A percentile compares a stretch with the other conserved stretches of the same genome.
These are phyloP conservation scores for Myiotriccus ornatus DNA, from an alignment of 2,797 vertebrate species.

Conservation along the genomic window DNA sequence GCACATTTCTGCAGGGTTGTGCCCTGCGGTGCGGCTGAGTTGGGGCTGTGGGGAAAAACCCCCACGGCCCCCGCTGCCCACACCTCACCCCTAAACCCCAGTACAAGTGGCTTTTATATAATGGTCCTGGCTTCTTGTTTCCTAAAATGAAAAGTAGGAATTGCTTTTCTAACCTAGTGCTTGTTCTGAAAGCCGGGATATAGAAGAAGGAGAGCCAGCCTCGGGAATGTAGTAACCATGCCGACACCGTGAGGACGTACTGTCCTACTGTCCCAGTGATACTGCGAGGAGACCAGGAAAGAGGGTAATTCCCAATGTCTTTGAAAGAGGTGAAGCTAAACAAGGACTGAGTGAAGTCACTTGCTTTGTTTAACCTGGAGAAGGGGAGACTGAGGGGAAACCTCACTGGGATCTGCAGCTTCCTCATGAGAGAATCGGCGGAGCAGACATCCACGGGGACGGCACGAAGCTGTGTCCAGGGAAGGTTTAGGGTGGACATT, in stretches of 20 bases:
- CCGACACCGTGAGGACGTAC: too few relatives aligned
- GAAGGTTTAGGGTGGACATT: fast-evolving
- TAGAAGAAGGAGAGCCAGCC: not conserved
- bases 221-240: fast-evolving
- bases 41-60: fast-evolving
- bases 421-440: not conserved
- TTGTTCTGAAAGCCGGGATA: not conserved
- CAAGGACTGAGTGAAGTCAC: not conserved
- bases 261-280: too few relatives aligned
- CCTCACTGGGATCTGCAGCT: not conserved
- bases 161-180: not conserved
- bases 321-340: not conserved
- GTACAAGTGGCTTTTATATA: too few relatives aligned
- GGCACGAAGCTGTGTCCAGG: not conserved
- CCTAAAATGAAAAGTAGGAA: not conserved
- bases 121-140: not conserved
- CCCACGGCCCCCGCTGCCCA: fast-evolving
- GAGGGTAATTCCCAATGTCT: not conserved
- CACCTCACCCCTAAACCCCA: fast-evolving
- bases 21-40: fast-evolving
- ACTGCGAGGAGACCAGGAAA: not conserved
- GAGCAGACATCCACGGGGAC: not conserved
- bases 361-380: not conserved
- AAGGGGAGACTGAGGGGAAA: not conserved
- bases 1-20: fast-evolving